Evolutionary conservation across 2,797 vertebrate species (phyloP).

Genomic region (Parotocinclus haroldoi): DNA sequence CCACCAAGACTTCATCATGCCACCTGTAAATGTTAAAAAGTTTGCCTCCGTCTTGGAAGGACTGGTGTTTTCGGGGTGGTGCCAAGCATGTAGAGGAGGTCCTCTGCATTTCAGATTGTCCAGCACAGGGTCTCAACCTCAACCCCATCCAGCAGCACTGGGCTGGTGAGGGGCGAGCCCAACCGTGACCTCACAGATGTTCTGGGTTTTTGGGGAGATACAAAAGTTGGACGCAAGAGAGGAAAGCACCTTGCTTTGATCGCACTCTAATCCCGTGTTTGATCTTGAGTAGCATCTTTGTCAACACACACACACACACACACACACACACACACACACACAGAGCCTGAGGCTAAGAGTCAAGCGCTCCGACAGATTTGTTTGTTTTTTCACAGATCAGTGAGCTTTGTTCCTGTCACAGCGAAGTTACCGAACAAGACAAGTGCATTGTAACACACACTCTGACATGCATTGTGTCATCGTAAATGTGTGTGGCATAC

Average conservation of each 20-base stretch:
- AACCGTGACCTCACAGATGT: too few species aligned
- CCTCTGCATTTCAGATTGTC: too few species aligned
- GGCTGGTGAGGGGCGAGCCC: too few species aligned
- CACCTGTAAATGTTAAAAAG: too few species aligned
- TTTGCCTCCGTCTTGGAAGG: too few species aligned
- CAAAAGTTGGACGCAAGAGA: neutral
- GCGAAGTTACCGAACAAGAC: slow-evolving; percentile 35
- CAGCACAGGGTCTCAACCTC: too few species aligned
- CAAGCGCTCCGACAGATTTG: slow-evolving; percentile 15
- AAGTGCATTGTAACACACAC: neutral
- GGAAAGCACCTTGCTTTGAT: slow-evolving; percentile 41
- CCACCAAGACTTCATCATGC: too few species aligned
- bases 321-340: slow-evolving; percentile 14
- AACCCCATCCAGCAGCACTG: too few species aligned
- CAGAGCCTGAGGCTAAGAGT: slow-evolving; percentile 21
- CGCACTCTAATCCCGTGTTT: slow-evolving; percentile 27
- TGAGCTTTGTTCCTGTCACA: slow-evolving; percentile 36
- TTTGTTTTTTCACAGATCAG: slow-evolving; percentile 28
- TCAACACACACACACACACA: slow-evolving; percentile 24
- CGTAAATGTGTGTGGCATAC: too few species aligned
- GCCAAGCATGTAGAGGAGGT: too few species aligned
- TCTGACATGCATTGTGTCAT: neutral
- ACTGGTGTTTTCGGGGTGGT: too few species aligned
- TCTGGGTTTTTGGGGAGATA: neutral
- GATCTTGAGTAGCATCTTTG: slow-evolving; percentile 23